Evolutionary conservation across 2,113 vertebrate species (phyloP), one percentile per base, ranked within the genome.

Genomic region (Zapornia atra): DNA sequence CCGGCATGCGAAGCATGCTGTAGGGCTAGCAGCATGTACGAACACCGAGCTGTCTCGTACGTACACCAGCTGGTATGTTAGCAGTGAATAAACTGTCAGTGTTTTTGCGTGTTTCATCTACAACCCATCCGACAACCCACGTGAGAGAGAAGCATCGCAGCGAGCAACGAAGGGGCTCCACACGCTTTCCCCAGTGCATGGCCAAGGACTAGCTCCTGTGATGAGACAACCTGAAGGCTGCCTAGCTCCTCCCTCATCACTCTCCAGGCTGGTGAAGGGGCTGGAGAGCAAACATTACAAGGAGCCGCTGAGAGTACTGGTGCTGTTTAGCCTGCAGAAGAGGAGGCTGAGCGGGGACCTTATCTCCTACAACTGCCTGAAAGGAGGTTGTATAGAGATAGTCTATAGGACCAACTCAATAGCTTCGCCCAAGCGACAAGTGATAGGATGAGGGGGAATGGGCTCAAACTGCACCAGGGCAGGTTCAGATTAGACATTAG

Each of bases 51-150:
- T 3, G 53, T 5, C 38, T n/a, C 44, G 3, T 2, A 9, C 11
- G 3, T 2, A 6, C 7, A 26, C 29, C 46, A 64, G 26, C 28
- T 1, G 36, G 10, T 2, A 9, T 1, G 9, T 4, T 5, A 10
- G 31, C 28, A 7, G 28, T 1, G 24, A 59, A 6, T 4, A 18
- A 60, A 56, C 38, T 4, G 40, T 9, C 51, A 20, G 34, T 5
- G 36, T 5, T 17, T 5, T 7, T 3, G 34, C 1, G 31, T 1
- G 12, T 25, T 7, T 16, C 26, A 11, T 4, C n/a, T 20, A 6
- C 50, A 8, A 7, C 31, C 25, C 15, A 3, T 4, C 21, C 66
- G 4, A 13, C 9, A 14, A 3, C 36, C 26, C 15, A 3, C 15
- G 12, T 2, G 15, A 53, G 53, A 5, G 6, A 24, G 24, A 57